phyloP scores from a whole-genome alignment of 2,888 invertebrate genomes.

The Pterobdella sp. region DNA sequence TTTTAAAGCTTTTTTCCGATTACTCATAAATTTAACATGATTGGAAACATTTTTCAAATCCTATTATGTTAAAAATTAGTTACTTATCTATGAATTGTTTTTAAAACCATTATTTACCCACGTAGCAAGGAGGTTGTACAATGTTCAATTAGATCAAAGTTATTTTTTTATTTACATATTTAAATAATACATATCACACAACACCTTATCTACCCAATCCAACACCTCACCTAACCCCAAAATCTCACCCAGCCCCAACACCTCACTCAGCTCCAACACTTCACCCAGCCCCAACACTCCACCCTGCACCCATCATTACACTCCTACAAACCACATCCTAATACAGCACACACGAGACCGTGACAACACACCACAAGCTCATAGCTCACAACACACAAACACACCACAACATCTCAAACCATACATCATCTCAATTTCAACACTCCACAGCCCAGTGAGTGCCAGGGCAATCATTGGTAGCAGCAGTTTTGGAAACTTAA shows the following conservation, averaged over 20 bases:
- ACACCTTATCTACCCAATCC: too few relatives aligned
- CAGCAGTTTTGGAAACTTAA: conserved; percentile 33
- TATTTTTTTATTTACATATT: too few relatives aligned
- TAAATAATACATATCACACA: too few relatives aligned
- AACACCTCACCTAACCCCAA: not conserved
- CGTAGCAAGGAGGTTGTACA: too few relatives aligned
- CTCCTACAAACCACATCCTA: not conserved
- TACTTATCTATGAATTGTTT: too few relatives aligned
- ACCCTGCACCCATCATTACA: not conserved
- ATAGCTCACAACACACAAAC: not conserved
- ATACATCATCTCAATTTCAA: not conserved
- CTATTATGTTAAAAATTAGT: too few relatives aligned
- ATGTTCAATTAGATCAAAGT: too few relatives aligned
- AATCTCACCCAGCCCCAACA: too few relatives aligned
- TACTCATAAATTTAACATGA: too few relatives aligned
- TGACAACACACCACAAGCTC: not conserved
- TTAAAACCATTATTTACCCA: too few relatives aligned
- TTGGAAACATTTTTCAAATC: too few relatives aligned
- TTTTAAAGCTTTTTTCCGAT: too few relatives aligned
- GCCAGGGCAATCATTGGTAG: conserved; percentile 36
- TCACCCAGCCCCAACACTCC: not conserved
- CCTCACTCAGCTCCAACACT: not conserved
- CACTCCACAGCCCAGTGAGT: conserved; percentile 33
- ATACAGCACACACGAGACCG: not conserved
- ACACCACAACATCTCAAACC: not conserved